A percentile compares a stretch with the other conserved stretches of the same genome.
Evolutionary conservation across 1,140 invertebrate species (phyloP).

Genomic region (Spodoptera litura): DNA sequence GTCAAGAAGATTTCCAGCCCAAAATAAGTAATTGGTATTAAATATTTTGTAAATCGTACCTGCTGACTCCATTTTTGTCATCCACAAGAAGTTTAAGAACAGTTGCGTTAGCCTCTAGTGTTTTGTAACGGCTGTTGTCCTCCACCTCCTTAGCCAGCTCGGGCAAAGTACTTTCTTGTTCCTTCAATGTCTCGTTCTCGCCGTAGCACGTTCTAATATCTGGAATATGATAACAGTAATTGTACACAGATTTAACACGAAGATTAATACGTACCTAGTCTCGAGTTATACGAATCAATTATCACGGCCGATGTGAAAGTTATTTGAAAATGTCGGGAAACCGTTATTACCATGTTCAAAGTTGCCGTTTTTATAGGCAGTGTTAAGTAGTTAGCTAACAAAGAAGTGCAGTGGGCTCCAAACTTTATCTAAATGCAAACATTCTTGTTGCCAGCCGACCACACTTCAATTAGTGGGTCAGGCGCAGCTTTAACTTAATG

Average conservation of each 20-base stretch:
- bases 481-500: slow-evolving; percentile 61
- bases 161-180: slow-evolving; percentile 62
- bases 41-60: slow-evolving; percentile 56
- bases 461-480: slow-evolving; percentile 74
- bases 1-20: too few relatives aligned
- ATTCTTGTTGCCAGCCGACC: slow-evolving; percentile 56
- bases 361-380: slow-evolving; percentile 28
- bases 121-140: slow-evolving; percentile 82
- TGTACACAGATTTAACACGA: slow-evolving; percentile 13
- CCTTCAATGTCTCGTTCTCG: slow-evolving; percentile 47
- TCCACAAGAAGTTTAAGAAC: slow-evolving; percentile 79
- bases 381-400: slow-evolving; percentile 51
- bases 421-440: slow-evolving; percentile 70
- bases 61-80: slow-evolving; percentile 79
- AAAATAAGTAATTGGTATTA: background rate
- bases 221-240: slow-evolving; percentile 49
- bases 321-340: slow-evolving; percentile 34
- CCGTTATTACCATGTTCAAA: slow-evolving; percentile 52
- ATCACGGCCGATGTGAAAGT: slow-evolving; percentile 47
- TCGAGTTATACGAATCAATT: slow-evolving; percentile 36
- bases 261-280: slow-evolving; percentile 1
- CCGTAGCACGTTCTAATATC: slow-evolving; percentile 63
- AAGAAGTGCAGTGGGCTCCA: slow-evolving; percentile 43
- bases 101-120: slow-evolving; percentile 78
- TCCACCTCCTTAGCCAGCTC: slow-evolving; percentile 75